Base-by-base conservation (phyloP, 2,888 invertebrate genomes). In the Creontiades dilutus region DNA sequence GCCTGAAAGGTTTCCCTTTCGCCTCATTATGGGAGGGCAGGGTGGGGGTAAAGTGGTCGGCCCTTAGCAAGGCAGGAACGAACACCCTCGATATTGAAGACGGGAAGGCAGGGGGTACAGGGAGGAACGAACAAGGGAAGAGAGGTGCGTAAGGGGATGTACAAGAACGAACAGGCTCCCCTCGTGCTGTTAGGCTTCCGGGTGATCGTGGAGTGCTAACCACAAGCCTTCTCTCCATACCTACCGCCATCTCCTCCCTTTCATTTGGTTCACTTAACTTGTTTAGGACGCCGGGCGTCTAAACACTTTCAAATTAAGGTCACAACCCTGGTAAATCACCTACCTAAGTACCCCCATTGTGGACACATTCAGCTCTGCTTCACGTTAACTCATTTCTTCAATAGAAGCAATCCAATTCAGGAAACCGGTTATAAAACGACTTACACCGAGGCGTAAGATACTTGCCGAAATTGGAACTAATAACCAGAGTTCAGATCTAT, bases 251-350 rank as follows among this genome's bases (percentile, higher is more conserved):
- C 14, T 23, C 82, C 52, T 37, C 37, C 37, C 7, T 37, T 37
- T 7, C 37, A 37, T 28, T 81, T 27, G 9, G 14, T 19, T 82
- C 47, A 48, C 52, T 47, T 82, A 82, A 52, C 78, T 46, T 78
- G 78, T 47, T 37, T 78, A 78, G 46, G 78, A 46, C 47, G 5
- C 13, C 9, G 5, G 46, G 47, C 78, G 16, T 78, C 78, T 78
- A 78, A 78, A 78, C 78, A 78, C 46, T 46, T 47, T 78, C 78
- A 78, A 78, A 78, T 78, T 37, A 78, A 37, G 14, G 78, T 78
- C 78, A 19, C 46, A 78, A 9, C 78, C 47, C 12, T 14, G 46
- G 7, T 37, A 16, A 78, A 78, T 78, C 78, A 46, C 78, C 37
- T 12, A 68, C 68, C 13, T 3, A 23, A 68, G 23, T 23, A 7